Base-by-base conservation (phyloP, 2,113 vertebrate genomes). In the Strigops habroptila region DNA sequence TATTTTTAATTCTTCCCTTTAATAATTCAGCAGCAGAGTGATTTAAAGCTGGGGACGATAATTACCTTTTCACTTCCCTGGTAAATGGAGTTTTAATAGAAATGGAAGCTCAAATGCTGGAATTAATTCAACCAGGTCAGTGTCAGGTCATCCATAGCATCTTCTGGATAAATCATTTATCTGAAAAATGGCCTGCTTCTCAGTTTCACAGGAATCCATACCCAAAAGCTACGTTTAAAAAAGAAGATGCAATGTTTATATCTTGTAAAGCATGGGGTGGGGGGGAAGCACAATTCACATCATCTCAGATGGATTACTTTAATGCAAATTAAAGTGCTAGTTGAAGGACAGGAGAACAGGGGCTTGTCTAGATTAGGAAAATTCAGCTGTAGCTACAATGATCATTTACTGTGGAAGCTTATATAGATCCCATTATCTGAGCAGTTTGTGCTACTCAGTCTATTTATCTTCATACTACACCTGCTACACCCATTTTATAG, bases 1-100 rank as follows among this genome's bases (percentile, higher is more conserved):
- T 98, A 98, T 98, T 98, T 98, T 98, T 98, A 98, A 98, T 98
- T 98, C 97, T 97, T 96, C 48, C 92, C 95, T 98, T 98, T 98
- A 98, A 98, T 98, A 98, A 98, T 98, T 98, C 97, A 98, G 93
- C 21, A 60, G 96, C 23, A 43, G 97, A 97, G 97, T 98, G 98
- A 98, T 98, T 98, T 98, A 98, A 97, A 95, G 94, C 97, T 89
- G 83, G 93, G 96, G 94, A 96, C 69, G 94, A 96, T 98, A 98
- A 98, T 98, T 98, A 98, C 98, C 98, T 98, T 97, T 97, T 94
- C 39, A 91, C 97, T 97, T 97, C 95, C 93, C 96, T 97, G 96
- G 96, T 95, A 98, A 98, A 98, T 98, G 97, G 97, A 92, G 97
- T 98, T 98, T 98, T 98, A 98, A 98, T 98, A 97, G 97, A 97